Percentiles rank a stretch among this genome's conserved stretches.
Evolutionary conservation across 2,113 vertebrate genomes (phyloP).

Genomic region (Pangasianodon gigas): DNA sequence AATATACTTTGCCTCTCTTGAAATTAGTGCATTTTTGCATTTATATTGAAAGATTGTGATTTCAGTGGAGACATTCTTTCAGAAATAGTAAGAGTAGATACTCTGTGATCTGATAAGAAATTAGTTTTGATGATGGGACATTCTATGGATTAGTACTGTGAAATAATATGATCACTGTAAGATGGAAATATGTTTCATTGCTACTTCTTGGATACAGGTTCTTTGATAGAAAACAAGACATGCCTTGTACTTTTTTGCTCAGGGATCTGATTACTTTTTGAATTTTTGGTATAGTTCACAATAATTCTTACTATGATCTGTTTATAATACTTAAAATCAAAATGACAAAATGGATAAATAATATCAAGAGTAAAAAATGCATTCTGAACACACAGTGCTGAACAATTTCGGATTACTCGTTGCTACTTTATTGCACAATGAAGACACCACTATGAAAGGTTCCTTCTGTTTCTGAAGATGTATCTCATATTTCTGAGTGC

Average conservation of each 20-base stretch:
- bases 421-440: not conserved
- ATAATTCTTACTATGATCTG: not conserved
- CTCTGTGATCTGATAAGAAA: not conserved
- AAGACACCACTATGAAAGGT: not conserved
- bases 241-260: not conserved
- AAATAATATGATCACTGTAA: not conserved
- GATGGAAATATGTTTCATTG: not conserved
- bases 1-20: not conserved
- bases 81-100: not conserved
- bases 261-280: too few relatives aligned
- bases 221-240: not conserved
- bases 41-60: not conserved
- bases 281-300: not conserved
- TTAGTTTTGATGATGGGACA: not conserved
- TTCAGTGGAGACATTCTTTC: not conserved
- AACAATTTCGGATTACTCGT: not conserved
- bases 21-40: not conserved
- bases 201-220: not conserved
- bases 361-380: not conserved
- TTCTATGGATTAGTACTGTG: not conserved
- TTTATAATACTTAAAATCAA: not conserved
- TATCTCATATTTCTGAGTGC: not conserved
- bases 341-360: not conserved
- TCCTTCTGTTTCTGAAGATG: not conserved
- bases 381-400: not conserved